Evolutionary conservation across 1,140 invertebrate genomes (phyloP).

Genomic region (Aphidius gifuensis): DNA sequence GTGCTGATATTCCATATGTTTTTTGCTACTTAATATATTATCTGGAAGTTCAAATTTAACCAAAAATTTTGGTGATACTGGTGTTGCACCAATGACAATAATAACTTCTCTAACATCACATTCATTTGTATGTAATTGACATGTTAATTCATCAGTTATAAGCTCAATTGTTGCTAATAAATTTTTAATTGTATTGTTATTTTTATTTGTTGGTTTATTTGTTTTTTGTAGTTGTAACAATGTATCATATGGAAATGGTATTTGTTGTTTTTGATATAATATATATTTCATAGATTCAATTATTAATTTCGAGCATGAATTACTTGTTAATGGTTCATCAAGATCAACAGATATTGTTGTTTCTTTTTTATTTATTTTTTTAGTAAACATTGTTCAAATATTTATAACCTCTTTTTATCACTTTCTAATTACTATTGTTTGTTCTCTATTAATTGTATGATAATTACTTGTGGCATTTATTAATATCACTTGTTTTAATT

Average conservation of each 20-base stretch:
- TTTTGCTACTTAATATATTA: conserved; percentile 41
- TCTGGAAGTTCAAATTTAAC: conserved; percentile 42
- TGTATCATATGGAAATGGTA: conserved; percentile 47
- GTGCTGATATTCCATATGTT: conserved; percentile 42
- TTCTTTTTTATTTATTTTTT: conserved; percentile 29
- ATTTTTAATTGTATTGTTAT: conserved; percentile 34
- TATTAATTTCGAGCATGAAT: conserved; percentile 42
- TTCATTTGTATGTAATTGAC: conserved; percentile 37
- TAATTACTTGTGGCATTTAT: too few relatives aligned
- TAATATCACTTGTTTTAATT: too few relatives aligned
- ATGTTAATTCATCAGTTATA: conserved; percentile 39
- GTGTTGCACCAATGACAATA: conserved; percentile 46
- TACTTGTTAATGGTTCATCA: conserved; percentile 45
- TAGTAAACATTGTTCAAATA: conserved; percentile 33
- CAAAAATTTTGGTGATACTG: conserved; percentile 45
- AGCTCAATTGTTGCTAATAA: conserved; percentile 35
- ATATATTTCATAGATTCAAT: conserved; percentile 50
- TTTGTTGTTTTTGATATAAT: conserved; percentile 50
- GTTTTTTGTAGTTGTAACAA: conserved; percentile 35
- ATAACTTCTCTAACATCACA: conserved; percentile 45
- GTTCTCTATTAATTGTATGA: too few relatives aligned
- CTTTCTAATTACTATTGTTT: too few relatives aligned
- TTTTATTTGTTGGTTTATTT: conserved; percentile 39
- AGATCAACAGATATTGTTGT: conserved; percentile 39
- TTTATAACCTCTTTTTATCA: background rate